Conservation (phyloP, 2,888 invertebrate genomes). For the Deroplatys truncata region DNA sequence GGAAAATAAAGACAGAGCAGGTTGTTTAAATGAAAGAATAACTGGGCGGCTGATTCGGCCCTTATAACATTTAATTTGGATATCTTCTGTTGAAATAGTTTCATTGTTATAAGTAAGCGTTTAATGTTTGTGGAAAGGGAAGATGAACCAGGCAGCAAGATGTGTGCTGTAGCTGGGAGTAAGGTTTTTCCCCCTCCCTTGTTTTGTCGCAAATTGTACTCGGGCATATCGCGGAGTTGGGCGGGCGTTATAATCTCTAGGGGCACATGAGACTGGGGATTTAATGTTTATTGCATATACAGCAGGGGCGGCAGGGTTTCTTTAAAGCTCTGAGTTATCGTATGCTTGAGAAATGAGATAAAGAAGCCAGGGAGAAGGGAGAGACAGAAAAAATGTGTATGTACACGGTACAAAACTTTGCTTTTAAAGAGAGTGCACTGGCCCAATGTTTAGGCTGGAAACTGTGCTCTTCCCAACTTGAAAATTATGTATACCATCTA, state of each 20-base stretch:
- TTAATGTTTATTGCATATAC: neutral
- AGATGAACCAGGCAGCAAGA: neutral
- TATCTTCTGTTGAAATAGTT: neutral
- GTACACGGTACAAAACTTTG: conserved; percentile 20
- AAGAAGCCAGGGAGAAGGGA: neutral
- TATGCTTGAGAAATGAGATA: neutral
- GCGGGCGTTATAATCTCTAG: neutral
- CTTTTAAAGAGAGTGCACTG: conserved; percentile 26
- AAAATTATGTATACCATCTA: neutral
- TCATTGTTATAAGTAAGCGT: neutral
- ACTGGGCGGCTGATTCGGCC: too few relatives aligned
- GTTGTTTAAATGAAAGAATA: too few relatives aligned
- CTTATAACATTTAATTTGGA: neutral
- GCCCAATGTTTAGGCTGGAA: neutral
- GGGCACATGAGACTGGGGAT: neutral
- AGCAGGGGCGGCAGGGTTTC: neutral
- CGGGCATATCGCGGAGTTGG: neutral
- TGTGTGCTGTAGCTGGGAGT: neutral
- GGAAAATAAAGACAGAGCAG: too few relatives aligned
- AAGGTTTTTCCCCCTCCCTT: neutral
- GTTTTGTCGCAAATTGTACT: neutral
- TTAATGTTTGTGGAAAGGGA: neutral
- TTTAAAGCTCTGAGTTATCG: neutral
- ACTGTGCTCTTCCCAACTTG: neutral
- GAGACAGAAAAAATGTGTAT: neutral